A percentile compares a stretch with the other conserved stretches of the same genome.
Conservation (phyloP, 2,797 vertebrate species). For the Limosa lapponica region DNA sequence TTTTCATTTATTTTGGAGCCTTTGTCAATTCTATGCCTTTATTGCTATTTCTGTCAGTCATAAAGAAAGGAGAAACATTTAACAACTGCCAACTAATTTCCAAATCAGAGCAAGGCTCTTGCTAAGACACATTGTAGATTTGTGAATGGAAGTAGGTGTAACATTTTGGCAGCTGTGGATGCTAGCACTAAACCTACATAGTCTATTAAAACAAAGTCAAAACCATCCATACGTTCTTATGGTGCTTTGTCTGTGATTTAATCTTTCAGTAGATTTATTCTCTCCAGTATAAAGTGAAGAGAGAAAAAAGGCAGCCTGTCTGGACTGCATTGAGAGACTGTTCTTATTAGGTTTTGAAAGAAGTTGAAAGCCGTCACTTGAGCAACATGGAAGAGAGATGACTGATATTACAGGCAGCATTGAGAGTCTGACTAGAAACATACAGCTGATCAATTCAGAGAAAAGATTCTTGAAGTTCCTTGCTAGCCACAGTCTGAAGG, state of each 20-base stretch:
- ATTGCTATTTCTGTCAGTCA: background rate
- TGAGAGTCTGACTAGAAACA: background rate
- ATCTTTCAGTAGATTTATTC: background rate
- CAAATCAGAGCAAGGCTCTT: background rate
- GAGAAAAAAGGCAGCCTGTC: background rate
- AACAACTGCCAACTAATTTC: background rate
- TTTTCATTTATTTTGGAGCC: background rate
- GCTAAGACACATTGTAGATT: background rate
- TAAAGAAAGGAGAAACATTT: background rate
- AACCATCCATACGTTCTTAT: background rate
- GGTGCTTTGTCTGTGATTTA: background rate
- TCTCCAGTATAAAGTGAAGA: background rate
- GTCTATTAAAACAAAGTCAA: background rate
- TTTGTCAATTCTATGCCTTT: background rate
- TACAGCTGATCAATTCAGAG: background rate
- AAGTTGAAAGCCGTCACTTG: background rate
- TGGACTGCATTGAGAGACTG: background rate
- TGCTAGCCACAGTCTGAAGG: background rate
- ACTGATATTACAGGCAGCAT: background rate
- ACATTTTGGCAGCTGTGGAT: background rate
- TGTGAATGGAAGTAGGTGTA: background rate
- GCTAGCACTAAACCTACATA: background rate
- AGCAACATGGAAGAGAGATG: background rate
- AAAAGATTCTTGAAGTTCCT: background rate
- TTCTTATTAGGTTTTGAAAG: background rate